phyloP scores from a whole-genome alignment of 2,797 vertebrate species.

The Octomys mimax region DNA sequence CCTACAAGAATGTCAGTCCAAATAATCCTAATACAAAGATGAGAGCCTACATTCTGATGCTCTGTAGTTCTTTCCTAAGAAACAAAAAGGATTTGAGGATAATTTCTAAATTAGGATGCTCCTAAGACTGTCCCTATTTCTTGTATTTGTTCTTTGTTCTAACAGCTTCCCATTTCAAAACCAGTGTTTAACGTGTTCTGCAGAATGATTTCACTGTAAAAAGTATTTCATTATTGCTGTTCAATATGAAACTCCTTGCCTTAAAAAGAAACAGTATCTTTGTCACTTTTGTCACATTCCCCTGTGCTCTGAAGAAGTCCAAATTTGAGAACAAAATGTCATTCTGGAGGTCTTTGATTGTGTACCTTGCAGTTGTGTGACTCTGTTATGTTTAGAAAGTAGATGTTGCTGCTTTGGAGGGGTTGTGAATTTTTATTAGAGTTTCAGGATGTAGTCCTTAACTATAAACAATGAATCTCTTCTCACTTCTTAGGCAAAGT shows the following conservation, averaged over 20 bases:
- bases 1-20: background rate
- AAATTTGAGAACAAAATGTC: background rate
- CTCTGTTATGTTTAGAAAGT: background rate
- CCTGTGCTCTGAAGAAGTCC: background rate
- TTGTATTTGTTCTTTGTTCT: constrained; percentile 1
- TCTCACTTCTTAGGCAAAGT: constrained; percentile 72
- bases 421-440: constrained; percentile 33
- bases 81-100: constrained; percentile 17
- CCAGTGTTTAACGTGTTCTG: constrained; percentile 34
- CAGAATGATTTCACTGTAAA: constrained; percentile 10
- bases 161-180: constrained; percentile 59
- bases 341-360: background rate
- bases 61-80: constrained; percentile 13
- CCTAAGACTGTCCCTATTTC: constrained; percentile 6
- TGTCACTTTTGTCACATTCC: background rate
- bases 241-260: background rate
- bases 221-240: background rate
- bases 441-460: background rate
- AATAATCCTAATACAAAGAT: background rate
- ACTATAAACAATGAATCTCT: constrained; percentile 63
- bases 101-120: background rate
- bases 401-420: background rate
- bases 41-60: background rate
- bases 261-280: background rate
- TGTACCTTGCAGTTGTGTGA: constrained; percentile 10